phyloP scores from a whole-genome alignment of 2,113 vertebrate genomes.

The Sinosuthora webbiana region DNA sequence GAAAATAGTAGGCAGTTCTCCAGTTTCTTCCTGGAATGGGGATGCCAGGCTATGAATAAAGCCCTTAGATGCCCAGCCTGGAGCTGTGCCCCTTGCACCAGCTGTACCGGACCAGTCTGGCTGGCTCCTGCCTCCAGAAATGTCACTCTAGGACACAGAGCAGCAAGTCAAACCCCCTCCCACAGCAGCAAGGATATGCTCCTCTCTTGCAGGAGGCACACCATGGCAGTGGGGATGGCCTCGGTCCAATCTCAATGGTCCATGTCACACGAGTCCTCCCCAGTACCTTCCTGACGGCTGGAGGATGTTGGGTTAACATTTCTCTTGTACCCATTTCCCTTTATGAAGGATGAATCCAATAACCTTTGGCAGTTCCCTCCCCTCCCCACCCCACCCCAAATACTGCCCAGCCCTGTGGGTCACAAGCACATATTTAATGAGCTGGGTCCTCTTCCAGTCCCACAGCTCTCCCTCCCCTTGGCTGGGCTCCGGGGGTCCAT shows the following conservation, averaged over 20 bases:
- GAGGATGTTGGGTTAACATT: neutral
- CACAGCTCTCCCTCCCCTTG: neutral
- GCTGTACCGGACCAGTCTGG: neutral
- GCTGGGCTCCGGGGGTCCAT: slow-evolving; percentile 10
- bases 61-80: neutral
- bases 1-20: neutral
- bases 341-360: neutral
- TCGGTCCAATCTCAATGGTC: neutral
- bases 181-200: neutral
- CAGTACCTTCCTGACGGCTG: neutral
- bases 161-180: neutral
- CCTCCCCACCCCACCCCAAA: slow-evolving; percentile 43
- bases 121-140: neutral
- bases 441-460: slow-evolving; percentile 27
- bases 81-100: neutral
- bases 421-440: slow-evolving; percentile 70
- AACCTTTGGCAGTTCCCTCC: slow-evolving; percentile 6
- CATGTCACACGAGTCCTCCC: neutral
- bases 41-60: neutral
- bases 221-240: neutral
- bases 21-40: neutral
- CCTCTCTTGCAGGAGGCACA: neutral
- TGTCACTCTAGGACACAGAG: neutral
- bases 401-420: slow-evolving; percentile 29
- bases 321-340: neutral